These are phyloP conservation scores for Scaptomyza graminum DNA, from an alignment of 1,140 invertebrate species.

Conservation along the genomic window DNA sequence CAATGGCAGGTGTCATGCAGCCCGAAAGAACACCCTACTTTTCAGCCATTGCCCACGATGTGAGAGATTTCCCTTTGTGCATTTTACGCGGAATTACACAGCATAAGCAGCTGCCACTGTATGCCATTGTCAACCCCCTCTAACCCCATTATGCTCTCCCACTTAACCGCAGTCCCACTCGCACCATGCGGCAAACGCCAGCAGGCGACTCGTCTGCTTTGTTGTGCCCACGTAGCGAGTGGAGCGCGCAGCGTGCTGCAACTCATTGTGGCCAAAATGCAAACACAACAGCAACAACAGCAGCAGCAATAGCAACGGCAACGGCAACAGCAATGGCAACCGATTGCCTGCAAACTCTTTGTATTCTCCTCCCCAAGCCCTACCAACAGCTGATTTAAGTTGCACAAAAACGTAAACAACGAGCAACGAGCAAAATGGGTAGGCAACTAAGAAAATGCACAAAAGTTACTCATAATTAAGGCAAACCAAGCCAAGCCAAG, in stretches of 20 bases:
- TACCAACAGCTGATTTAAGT: slow-evolving; percentile 58
- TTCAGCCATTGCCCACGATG: neutral
- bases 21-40: slow-evolving; percentile 5
- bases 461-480: slow-evolving; percentile 82
- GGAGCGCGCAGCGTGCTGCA: neutral
- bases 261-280: slow-evolving; percentile 68
- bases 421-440: slow-evolving; percentile 15
- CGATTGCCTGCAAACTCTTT: slow-evolving; percentile 48
- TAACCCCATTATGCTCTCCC: neutral
- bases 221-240: slow-evolving; percentile 49
- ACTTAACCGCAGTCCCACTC: slow-evolving; percentile 19
- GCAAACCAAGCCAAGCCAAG: slow-evolving; percentile 32
- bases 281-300: slow-evolving; percentile 60
- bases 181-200: slow-evolving; percentile 65
- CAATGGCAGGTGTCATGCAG: slow-evolving; percentile 76
- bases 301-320: slow-evolving; percentile 15
- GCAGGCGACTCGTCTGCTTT: slow-evolving; percentile 67
- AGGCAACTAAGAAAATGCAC: slow-evolving; percentile 72
- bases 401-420: slow-evolving; percentile 61
- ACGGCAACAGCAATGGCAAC: slow-evolving; percentile 30
- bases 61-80: slow-evolving; percentile 63
- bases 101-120: slow-evolving; percentile 65
- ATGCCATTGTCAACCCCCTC: slow-evolving; percentile 1
- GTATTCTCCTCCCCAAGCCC: neutral
- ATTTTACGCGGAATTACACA: slow-evolving; percentile 80